These are phyloP conservation scores for Odontesthes bonariensis DNA, from an alignment of 2,113 vertebrate genomes.

Conservation along the genomic window DNA sequence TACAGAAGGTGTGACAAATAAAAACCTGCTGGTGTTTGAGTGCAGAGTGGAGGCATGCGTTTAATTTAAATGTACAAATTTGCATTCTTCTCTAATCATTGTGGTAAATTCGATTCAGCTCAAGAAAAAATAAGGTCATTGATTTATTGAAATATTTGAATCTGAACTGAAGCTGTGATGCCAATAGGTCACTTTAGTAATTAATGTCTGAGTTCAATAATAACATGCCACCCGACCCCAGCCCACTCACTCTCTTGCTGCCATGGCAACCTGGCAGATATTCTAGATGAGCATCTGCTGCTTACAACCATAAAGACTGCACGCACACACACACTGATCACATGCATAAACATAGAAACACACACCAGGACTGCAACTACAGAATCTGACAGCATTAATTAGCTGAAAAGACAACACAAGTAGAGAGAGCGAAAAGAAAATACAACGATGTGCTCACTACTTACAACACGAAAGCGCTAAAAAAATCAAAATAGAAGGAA, in stretches of 20 bases:
- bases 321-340: background rate
- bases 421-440: background rate
- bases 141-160: constrained; percentile 50
- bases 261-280: constrained; percentile 78
- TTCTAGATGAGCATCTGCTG: constrained; percentile 75
- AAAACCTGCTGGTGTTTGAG: background rate
- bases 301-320: constrained; percentile 58
- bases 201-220: constrained; percentile 63
- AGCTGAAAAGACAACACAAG: constrained; percentile 40
- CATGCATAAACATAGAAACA: constrained; percentile 23
- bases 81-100: background rate
- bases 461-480: background rate
- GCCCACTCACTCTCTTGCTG: constrained; percentile 61
- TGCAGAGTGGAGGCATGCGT: background rate
- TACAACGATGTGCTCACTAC: background rate
- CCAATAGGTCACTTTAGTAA: constrained; percentile 63
- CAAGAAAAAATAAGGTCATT: constrained; percentile 10
- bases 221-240: constrained; percentile 52
- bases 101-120: background rate
- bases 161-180: constrained; percentile 28
- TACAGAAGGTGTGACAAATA: background rate
- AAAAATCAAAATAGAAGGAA: background rate
- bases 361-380: constrained; percentile 32
- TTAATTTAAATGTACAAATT: constrained; percentile 13
- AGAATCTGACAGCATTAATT: constrained; percentile 56